Conservation (phyloP, 2,888 invertebrate species). For the Keiferia lycopersicella region DNA sequence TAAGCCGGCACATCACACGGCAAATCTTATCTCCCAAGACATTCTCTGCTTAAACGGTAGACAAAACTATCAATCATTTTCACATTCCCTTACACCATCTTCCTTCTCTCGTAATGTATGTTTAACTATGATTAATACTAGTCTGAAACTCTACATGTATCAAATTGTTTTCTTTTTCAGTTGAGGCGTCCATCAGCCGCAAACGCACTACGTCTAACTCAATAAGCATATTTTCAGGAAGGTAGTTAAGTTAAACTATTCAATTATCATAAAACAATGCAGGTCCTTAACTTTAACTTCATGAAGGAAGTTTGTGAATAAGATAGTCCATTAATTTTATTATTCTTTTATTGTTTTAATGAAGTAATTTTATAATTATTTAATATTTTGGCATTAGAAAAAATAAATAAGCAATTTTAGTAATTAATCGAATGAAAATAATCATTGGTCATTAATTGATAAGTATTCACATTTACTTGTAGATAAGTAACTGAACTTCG, state of each 20-base stretch:
- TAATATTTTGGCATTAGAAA: constrained; percentile 23
- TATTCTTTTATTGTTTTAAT: background rate
- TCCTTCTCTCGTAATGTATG: too few relatives aligned
- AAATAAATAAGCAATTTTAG: constrained; percentile 29
- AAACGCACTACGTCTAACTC: constrained; percentile 87
- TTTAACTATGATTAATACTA: too few relatives aligned
- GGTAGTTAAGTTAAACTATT: constrained; percentile 75
- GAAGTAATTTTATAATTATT: constrained; percentile 29
- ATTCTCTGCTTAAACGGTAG: too few relatives aligned
- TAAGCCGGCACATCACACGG: too few relatives aligned
- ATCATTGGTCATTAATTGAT: constrained; percentile 5
- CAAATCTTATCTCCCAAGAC: too few relatives aligned
- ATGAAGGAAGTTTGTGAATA: background rate
- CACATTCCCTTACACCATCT: too few relatives aligned
- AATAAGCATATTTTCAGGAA: constrained; percentile 88
- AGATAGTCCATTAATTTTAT: background rate
- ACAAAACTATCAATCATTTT: too few relatives aligned
- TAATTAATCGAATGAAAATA: constrained; percentile 34
- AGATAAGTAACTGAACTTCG: constrained; percentile 34
- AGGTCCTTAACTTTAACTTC: background rate
- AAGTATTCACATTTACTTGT: constrained; percentile 18
- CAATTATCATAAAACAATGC: background rate
- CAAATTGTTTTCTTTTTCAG: constrained; percentile 71
- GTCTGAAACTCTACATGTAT: too few relatives aligned
- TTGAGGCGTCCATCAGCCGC: constrained; percentile 85